Percentiles rank a stretch among this genome's conserved stretches.
Conservation (phyloP, 2,113 vertebrate species). For the Pterophyllum scalare region DNA sequence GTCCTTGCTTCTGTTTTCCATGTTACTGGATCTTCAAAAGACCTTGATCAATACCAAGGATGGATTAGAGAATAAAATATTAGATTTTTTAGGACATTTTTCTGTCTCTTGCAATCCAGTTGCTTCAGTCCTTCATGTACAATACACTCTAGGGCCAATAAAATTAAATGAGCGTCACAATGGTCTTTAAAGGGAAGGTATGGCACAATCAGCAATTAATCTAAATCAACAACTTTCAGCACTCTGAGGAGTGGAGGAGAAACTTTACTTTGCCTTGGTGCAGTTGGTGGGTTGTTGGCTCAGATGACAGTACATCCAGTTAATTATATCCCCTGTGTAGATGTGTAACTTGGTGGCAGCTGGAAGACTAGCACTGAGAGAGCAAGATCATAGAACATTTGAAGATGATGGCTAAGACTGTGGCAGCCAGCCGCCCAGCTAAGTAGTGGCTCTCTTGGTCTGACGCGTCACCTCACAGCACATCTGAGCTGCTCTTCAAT, state of each 20-base stretch:
- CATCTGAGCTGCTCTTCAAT: conserved; percentile 53
- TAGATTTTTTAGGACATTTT: neutral
- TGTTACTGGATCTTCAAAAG: neutral
- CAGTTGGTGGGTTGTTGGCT: conserved; percentile 33
- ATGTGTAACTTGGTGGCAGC: conserved; percentile 64
- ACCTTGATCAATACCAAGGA: conserved; percentile 13
- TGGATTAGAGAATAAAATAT: neutral
- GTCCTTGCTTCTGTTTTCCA: neutral
- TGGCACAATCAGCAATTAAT: conserved; percentile 51
- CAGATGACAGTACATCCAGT: conserved; percentile 51
- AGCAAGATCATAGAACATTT: conserved; percentile 66
- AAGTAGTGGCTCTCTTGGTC: conserved; percentile 18
- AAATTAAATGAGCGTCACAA: conserved; percentile 66
- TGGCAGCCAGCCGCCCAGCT: conserved; percentile 25
- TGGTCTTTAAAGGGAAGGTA: conserved; percentile 58
- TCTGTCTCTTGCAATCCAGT: conserved; percentile 30
- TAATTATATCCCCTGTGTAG: conserved; percentile 73
- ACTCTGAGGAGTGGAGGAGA: conserved; percentile 16
- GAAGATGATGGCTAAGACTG: conserved; percentile 60
- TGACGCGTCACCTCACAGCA: conserved; percentile 55
- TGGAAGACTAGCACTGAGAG: conserved; percentile 35
- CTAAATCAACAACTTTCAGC: conserved; percentile 44
- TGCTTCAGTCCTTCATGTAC: conserved; percentile 22
- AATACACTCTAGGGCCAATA: conserved; percentile 54
- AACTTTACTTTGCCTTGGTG: conserved; percentile 8